Base-by-base conservation (phyloP, 2,888 invertebrate species). In the Apamea monoglypha region DNA sequence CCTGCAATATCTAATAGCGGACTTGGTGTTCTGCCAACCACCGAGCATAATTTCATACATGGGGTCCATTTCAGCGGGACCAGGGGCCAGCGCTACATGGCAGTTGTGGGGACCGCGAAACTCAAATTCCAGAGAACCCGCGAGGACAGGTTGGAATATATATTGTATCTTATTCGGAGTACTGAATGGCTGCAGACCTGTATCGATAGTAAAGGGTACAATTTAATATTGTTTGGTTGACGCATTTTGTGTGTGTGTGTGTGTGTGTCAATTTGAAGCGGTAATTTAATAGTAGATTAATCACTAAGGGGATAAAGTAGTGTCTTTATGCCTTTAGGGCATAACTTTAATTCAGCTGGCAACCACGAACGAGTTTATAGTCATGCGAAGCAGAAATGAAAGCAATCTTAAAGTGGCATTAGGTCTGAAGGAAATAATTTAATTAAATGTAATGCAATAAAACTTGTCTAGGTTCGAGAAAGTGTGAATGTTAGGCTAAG, bases 21-120 rank as follows among this genome's bases (percentile, higher is more conserved):
- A 98, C 87, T 97, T 97, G 69, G 96, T 96, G 93, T 98, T 98
- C 82, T 97, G 97, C 98, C 98, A 98, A 80, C 98, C 98, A 70
- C 98, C 98, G 87, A 98, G 96, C 89, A 98, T 97, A 86, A 98
- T 95, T 95, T 98, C 98, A 92, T 98, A 97, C 96, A 98, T 97
- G 47, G 97, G 97, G 87, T 97, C 97, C 77, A 97, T 95, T 91
- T 97, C 97, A 61, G 93, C 95, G 71, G 97, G 97, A 36, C 94
- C 96, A 85, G 93, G 91, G 59, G 97, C 97, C 84, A 98, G 95
- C 83, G 97, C 97, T 82, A 98, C 92, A 93, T 98, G 98, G 87
- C 97, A 98, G 93, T 98, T 97, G 94, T 97, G 97, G 67, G 97
- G 97, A 68, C 97, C 97, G 89, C 97, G 97, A 88, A 97, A 97